Evolutionary conservation across 2,113 vertebrate species (phyloP).

Genomic region (Nibea albiflora): DNA sequence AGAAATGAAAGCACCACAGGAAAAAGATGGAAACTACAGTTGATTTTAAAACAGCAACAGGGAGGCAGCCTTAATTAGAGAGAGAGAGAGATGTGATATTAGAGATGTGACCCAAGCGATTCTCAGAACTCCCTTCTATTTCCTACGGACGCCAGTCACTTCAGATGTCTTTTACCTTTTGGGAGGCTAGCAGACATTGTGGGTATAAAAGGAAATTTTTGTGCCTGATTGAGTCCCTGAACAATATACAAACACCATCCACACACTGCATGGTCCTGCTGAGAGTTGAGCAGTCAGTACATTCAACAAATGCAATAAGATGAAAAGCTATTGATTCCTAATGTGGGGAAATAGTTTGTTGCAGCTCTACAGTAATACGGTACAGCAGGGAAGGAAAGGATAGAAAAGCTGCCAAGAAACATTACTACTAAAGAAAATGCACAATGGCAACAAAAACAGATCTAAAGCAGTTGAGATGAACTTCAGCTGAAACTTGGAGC

Average conservation of each 20-base stretch:
- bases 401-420: conserved; percentile 21
- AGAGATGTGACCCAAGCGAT: conserved; percentile 44
- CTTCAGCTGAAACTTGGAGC: conserved; percentile 4
- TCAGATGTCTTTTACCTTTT: conserved; percentile 70
- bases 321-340: conserved; percentile 60
- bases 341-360: conserved; percentile 53
- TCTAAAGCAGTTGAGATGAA: background rate
- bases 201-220: conserved; percentile 76
- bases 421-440: background rate
- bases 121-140: conserved; percentile 64
- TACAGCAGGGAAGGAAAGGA: conserved; percentile 6
- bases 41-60: conserved; percentile 25
- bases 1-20: conserved; percentile 25
- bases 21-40: conserved; percentile 22
- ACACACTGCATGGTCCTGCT: conserved; percentile 11
- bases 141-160: conserved; percentile 69
- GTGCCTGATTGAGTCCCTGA: conserved; percentile 53
- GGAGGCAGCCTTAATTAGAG: conserved; percentile 52
- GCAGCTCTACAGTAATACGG: conserved; percentile 36
- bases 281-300: conserved; percentile 31
- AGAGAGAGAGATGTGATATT: background rate
- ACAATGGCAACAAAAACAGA: conserved; percentile 12
- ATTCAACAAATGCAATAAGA: conserved; percentile 50
- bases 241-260: conserved; percentile 49
- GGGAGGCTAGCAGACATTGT: conserved; percentile 73